Conservation (phyloP, 2,888 invertebrate species). For the Drosophila gaucha region DNA sequence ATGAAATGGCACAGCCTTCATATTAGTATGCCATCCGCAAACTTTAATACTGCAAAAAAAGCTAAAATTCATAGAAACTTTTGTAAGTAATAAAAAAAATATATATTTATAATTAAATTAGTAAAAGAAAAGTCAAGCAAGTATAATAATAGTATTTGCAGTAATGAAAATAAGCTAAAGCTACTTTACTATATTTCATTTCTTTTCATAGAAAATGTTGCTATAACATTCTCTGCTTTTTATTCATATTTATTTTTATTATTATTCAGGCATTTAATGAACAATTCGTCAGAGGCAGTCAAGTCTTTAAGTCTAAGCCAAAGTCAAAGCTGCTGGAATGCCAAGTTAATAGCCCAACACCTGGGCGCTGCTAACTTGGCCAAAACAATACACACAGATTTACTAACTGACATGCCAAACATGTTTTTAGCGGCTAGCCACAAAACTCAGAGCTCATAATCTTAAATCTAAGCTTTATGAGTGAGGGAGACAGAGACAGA, state of each 20-base stretch:
- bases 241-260: constrained; percentile 6
- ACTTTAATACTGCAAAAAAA: constrained; percentile 30
- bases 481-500: constrained; percentile 19
- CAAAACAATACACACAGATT: constrained; percentile 52
- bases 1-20: constrained; percentile 22
- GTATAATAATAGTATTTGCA: not conserved
- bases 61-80: constrained; percentile 1
- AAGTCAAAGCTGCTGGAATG: constrained; percentile 33
- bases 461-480: constrained; percentile 76
- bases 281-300: constrained; percentile 12
- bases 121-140: not conserved
- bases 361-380: constrained; percentile 29
- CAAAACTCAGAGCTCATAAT: constrained; percentile 79
- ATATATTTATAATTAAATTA: not conserved
- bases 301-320: constrained; percentile 30
- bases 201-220: not conserved
- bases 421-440: constrained; percentile 59
- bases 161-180: not conserved
- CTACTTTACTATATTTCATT: not conserved
- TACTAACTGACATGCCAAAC: constrained; percentile 66
- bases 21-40: constrained; percentile 33
- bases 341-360: constrained; percentile 46
- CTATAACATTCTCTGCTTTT: no score
- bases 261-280: not conserved
- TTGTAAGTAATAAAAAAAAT: not conserved